Conservation (phyloP, 2,888 invertebrate genomes). For the Myopa tessellatipennis region DNA sequence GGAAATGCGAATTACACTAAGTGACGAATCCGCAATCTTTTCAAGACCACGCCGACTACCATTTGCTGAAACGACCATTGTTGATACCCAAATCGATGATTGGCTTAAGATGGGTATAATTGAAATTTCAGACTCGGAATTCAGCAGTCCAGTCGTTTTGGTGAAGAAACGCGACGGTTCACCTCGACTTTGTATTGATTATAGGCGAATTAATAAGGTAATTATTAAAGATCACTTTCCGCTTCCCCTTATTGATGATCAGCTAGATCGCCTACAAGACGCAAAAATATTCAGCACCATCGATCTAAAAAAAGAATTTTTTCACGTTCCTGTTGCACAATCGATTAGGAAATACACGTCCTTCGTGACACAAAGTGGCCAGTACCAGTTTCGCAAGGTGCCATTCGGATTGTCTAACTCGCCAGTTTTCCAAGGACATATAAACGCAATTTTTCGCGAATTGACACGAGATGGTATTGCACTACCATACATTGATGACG, state of each 20-base stretch:
- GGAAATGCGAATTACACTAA: conserved; percentile 53
- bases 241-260: conserved; percentile 43
- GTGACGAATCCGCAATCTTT: conserved; percentile 43
- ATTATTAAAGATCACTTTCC: conserved; percentile 42
- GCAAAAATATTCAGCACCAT: conserved; percentile 42
- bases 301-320: conserved; percentile 43
- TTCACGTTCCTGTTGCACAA: conserved; percentile 41
- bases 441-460: conserved; percentile 47
- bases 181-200: conserved; percentile 43
- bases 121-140: conserved; percentile 44
- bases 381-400: conserved; percentile 51
- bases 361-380: conserved; percentile 55
- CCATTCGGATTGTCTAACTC: conserved; percentile 63
- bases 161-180: conserved; percentile 52
- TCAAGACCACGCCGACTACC: conserved; percentile 30
- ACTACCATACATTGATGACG: conserved; percentile 54
- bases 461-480: conserved; percentile 39
- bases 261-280: conserved; percentile 41
- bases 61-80: conserved; percentile 33
- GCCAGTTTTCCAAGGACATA: conserved; percentile 52
- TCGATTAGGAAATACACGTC: conserved; percentile 37
- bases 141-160: conserved; percentile 45
- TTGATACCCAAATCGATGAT: conserved; percentile 38
- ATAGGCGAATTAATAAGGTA: conserved; percentile 40
- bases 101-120: conserved; percentile 42